Evolutionary conservation across 1,140 invertebrate species (phyloP), one percentile per base, ranked within the genome.

Genomic region (Sitodiplosis mosellana): DNA sequence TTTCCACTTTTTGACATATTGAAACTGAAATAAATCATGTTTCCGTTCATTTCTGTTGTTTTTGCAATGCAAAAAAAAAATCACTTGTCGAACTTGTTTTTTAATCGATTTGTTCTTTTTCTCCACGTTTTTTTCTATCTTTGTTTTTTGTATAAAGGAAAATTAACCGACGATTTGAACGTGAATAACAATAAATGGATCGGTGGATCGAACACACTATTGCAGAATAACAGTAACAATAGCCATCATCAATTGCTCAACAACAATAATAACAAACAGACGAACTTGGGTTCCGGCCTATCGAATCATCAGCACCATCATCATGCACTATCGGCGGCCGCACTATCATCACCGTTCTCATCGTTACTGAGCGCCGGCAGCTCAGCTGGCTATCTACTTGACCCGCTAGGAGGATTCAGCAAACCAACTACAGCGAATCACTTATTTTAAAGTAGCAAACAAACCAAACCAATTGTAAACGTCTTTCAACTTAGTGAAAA

Each of bases 321-420:
- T 20, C 58, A 59, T n/a, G 57, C 58, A 12, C 57, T 56, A 2
- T 58, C 57, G 3, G 57, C 63, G 1, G 61, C 62, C 7, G 61
- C 64, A 14, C 52, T 65, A 10, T 60, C 63, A 8, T 61, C 49
- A 22, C 45, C 49, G 17, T 47, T 66, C 50, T 64, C 60, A n/a
- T 64, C 66, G 17, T 53, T 66, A 14, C 52, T 68, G 22, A 60
- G 61, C 0, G 62, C 61, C 8, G 55, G 55, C 15, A 54, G 60
- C 33, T 55, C 61, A 34, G 62, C 61, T 17, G 49, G 49, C 15
- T 51, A 51, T 45, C 21, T 51, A 36, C 42, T 51, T 3, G 49
- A 48, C 41, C 46, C 46, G 19, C 19, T 51, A 1, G 46, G 46
- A 20, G 40, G 40, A 21, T 21, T 49, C 5, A 37, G 21, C 36